Percentiles rank a stretch among this genome's conserved stretches.
phyloP scores from a whole-genome alignment of 2,888 invertebrate species.

The Tachina lurida region DNA sequence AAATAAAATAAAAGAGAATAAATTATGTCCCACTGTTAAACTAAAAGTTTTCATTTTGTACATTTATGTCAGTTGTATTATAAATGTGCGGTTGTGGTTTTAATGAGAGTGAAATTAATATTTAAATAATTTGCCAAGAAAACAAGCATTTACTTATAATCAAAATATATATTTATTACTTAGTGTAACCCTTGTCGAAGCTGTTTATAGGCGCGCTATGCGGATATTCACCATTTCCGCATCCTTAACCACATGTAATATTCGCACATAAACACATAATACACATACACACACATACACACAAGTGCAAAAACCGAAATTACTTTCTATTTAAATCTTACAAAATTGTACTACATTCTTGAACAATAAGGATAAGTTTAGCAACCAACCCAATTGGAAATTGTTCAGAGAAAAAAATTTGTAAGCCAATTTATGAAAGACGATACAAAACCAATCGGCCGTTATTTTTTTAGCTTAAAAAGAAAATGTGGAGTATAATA shows the following conservation, averaged over 20 bases:
- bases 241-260: conserved; percentile 58
- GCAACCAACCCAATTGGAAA: conserved; percentile 11
- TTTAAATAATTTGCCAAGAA: conserved; percentile 40
- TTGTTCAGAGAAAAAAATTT: not conserved
- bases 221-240: conserved; percentile 79
- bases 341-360: conserved; percentile 34
- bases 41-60: too few relatives aligned
- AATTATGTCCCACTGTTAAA: too few relatives aligned
- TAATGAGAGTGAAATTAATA: conserved; percentile 5
- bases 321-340: conserved; percentile 14
- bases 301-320: not conserved
- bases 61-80: not conserved
- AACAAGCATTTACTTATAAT: conserved; percentile 10
- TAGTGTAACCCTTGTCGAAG: not conserved
- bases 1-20: too few relatives aligned
- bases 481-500: too few relatives aligned
- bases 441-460: too few relatives aligned
- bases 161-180: conserved; percentile 24
- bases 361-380: not conserved
- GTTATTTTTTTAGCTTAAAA: too few relatives aligned
- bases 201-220: conserved; percentile 59
- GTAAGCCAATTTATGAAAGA: not conserved
- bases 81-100: conserved; percentile 5
- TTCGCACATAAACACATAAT: not conserved
- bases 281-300: not conserved